phyloP scores from a whole-genome alignment of 2,113 vertebrate species.

The Eublepharis macularius region DNA sequence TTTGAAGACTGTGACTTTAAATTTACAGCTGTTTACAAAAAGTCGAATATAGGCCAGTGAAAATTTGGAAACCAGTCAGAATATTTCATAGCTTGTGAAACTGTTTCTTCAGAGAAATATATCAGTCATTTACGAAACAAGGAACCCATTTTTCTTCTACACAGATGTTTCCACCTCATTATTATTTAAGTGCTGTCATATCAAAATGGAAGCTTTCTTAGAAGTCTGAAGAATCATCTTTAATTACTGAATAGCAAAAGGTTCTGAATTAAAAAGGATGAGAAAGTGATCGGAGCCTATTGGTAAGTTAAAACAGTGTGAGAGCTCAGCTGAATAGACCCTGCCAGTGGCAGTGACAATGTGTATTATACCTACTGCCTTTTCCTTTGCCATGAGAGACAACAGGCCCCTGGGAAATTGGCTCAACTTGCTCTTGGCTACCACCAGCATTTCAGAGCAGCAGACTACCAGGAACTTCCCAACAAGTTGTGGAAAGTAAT shows the following conservation, averaged over 20 bases:
- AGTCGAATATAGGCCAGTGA: conserved; percentile 57
- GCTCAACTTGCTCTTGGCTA: too few species aligned
- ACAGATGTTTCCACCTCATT: conserved; percentile 71
- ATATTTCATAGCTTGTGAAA: conserved; percentile 56
- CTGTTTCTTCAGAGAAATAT: conserved; percentile 49
- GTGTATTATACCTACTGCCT: too few species aligned
- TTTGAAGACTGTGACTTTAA: conserved; percentile 51
- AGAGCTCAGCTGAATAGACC: too few species aligned
- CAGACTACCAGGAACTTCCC: too few species aligned
- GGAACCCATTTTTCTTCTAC: conserved; percentile 57
- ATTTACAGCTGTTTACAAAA: conserved; percentile 53
- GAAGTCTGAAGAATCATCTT: conserved; percentile 62
- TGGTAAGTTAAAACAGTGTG: too few species aligned
- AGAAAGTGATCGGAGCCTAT: conserved; percentile 8
- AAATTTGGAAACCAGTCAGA: conserved; percentile 50
- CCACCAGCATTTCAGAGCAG: too few species aligned
- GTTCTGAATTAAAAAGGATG: conserved; percentile 56
- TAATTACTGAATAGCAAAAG: conserved; percentile 68
- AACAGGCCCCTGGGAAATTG: too few species aligned
- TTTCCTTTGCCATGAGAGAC: too few species aligned
- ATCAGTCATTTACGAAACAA: conserved; percentile 68
- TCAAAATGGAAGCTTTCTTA: conserved; percentile 71
- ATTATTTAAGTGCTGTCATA: conserved; percentile 72
- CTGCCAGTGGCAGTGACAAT: too few species aligned
- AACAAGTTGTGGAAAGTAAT: too few species aligned